Evolutionary conservation across 2,888 invertebrate genomes (phyloP).

Genomic region (Monochamus alternatus): DNA sequence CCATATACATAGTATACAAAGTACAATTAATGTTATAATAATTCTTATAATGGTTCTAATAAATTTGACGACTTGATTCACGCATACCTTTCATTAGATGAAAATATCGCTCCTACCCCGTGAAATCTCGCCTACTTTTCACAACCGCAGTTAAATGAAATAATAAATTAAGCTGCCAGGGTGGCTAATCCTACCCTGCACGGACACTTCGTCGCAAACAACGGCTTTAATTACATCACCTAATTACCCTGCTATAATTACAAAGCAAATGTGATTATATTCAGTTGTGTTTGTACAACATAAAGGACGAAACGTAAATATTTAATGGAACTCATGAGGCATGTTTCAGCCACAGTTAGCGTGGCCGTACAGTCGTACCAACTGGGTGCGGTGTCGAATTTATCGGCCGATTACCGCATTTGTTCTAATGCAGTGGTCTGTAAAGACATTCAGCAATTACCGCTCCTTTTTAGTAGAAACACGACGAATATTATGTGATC

Average conservation of each 20-base stretch:
- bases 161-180: not conserved
- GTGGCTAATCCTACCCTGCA: not conserved
- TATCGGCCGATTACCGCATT: no score
- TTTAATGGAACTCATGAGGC: conserved; percentile 1
- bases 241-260: not conserved
- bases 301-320: conserved; percentile 9
- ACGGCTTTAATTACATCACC: not conserved
- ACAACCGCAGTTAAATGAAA: not conserved
- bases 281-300: not conserved
- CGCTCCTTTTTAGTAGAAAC: no score
- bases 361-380: not conserved
- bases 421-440: no score
- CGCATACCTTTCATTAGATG: no score
- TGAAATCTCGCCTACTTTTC: not conserved
- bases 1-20: no score
- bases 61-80: no score
- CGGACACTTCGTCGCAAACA: not conserved
- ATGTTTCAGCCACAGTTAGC: not conserved
- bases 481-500: no score
- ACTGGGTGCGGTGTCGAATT: not conserved
- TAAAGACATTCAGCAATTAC: no score
- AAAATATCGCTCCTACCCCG: no score
- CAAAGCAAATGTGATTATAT: conserved; percentile 3
- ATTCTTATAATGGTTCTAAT: no score
- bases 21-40: no score